Percentiles rank a stretch among this genome's conserved stretches.
Conservation (phyloP, 92 coral and sea anemone species). For the Epizoanthus fatuus region DNA sequence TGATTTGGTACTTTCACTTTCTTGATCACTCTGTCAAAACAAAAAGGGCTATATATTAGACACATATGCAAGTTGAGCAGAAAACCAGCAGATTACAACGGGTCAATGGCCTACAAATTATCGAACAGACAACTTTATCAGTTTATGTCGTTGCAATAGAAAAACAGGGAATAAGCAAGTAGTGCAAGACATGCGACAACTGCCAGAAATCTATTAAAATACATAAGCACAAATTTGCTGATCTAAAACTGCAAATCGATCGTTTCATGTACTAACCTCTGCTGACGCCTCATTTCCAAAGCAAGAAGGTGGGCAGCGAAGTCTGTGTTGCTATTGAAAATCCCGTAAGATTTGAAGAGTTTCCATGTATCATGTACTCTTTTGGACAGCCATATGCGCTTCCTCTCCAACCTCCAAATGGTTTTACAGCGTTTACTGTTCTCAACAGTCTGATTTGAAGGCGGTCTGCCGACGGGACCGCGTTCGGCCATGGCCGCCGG, state of each 20-base stretch:
- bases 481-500: neutral
- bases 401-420: neutral
- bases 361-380: slow-evolving; percentile 5
- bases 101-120: too few relatives aligned
- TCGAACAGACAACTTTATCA: too few relatives aligned
- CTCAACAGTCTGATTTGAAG: neutral
- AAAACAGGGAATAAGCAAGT: too few relatives aligned
- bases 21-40: neutral
- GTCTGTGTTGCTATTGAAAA: neutral
- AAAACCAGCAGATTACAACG: too few relatives aligned
- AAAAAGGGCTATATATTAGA: neutral
- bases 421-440: neutral
- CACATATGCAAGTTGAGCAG: too few relatives aligned
- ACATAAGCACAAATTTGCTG: too few relatives aligned
- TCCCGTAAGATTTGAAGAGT: slow-evolving; percentile 4
- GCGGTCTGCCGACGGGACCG: neutral
- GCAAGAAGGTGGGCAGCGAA: slow-evolving; percentile 12
- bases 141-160: too few relatives aligned
- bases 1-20: neutral
- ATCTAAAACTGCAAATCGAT: too few relatives aligned
- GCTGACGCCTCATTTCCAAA: neutral
- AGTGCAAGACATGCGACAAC: too few relatives aligned
- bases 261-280: neutral
- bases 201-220: too few relatives aligned
- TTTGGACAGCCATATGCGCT: neutral